Evolutionary conservation across 2,888 invertebrate genomes (phyloP).

Genomic region (Drosophila paranaensis): DNA sequence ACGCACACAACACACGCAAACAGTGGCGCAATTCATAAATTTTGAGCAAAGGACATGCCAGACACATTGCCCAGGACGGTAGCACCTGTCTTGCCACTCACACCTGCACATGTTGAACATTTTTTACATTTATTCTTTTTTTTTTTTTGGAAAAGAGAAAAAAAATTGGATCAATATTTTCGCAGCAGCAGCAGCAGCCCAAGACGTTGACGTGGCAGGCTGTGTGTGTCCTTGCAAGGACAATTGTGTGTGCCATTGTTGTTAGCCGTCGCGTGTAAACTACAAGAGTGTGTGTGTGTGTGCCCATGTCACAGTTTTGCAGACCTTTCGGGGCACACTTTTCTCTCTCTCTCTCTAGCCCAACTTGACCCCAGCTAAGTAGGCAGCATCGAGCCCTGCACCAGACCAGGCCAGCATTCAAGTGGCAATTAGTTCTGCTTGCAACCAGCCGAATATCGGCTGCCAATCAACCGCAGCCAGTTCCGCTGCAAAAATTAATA

Average conservation of each 20-base stretch:
- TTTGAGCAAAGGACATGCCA: constrained; percentile 42
- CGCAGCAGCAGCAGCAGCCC: constrained; percentile 40
- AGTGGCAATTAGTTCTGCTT: constrained; percentile 61
- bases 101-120: constrained; percentile 59
- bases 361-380: constrained; percentile 40
- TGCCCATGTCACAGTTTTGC: constrained; percentile 35
- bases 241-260: constrained; percentile 58
- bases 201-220: constrained; percentile 73
- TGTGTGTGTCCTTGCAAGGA: constrained; percentile 74
- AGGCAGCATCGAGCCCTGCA: constrained; percentile 15
- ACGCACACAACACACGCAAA: constrained; percentile 22
- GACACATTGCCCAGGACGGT: constrained; percentile 36
- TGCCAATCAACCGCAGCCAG: constrained; percentile 27
- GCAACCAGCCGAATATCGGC: constrained; percentile 28
- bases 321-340: constrained; percentile 2
- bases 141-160: constrained; percentile 10
- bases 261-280: constrained; percentile 34
- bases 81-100: constrained; percentile 10
- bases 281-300: neutral
- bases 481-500: constrained; percentile 43
- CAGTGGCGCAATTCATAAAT: constrained; percentile 67
- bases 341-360: neutral
- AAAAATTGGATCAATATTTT: constrained; percentile 70
- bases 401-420: constrained; percentile 27
- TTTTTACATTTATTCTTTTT: neutral